A percentile compares a stretch with the other conserved stretches of the same genome.
Evolutionary conservation across 2,113 vertebrate species (phyloP).

Genomic region (Odontophorus gujanensis): DNA sequence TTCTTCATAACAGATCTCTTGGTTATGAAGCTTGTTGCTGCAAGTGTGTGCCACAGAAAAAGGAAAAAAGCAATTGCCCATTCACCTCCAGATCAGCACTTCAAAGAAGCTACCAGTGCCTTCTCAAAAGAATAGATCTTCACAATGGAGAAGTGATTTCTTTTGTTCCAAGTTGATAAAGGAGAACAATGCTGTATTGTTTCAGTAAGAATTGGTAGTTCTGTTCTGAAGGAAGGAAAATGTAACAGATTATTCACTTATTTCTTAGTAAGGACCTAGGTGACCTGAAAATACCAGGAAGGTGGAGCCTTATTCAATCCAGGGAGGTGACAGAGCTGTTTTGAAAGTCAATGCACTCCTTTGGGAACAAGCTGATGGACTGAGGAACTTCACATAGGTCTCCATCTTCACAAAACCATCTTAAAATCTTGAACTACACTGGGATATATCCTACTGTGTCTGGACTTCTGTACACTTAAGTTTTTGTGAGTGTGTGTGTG

Average conservation of each 20-base stretch:
- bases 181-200: not conserved
- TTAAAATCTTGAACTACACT: not conserved
- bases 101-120: not conserved
- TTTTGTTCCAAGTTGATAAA: not conserved
- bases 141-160: not conserved
- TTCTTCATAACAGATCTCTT: not conserved
- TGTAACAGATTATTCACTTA: not conserved
- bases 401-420: not conserved
- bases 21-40: not conserved
- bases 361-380: not conserved
- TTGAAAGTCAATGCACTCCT: not conserved
- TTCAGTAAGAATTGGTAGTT: not conserved
- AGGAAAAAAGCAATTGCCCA: not conserved
- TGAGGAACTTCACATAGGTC: not conserved
- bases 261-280: slow-evolving; percentile 30
- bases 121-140: not conserved
- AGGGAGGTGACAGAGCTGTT: not conserved
- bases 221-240: not conserved
- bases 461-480: not conserved
- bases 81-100: not conserved
- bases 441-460: not conserved
- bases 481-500: not conserved
- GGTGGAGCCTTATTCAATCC: not conserved
- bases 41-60: not conserved
- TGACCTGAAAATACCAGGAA: not conserved